Evolutionary conservation across 2,888 invertebrate genomes (phyloP).

Genomic region (Hoplodrina ambigua): DNA sequence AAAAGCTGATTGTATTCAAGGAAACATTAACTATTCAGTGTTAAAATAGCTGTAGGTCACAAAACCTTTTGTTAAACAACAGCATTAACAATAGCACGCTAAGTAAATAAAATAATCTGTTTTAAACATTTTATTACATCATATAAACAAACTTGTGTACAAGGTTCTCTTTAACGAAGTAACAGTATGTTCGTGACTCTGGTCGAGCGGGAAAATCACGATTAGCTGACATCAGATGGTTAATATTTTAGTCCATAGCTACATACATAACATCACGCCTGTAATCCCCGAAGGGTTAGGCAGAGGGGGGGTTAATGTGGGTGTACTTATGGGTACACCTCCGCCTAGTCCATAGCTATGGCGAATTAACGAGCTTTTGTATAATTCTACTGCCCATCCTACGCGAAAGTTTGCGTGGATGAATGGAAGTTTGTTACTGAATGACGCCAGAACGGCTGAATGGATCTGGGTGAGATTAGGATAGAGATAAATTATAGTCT

Average conservation of each 20-base stretch:
- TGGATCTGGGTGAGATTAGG: too few relatives aligned
- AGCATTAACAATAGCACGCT: conserved; percentile 42
- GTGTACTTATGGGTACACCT: too few relatives aligned
- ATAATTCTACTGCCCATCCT: too few relatives aligned
- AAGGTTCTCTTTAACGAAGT: conserved; percentile 51
- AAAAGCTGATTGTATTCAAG: conserved; percentile 30
- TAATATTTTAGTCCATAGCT: conserved; percentile 26
- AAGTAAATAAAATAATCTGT: conserved; percentile 52
- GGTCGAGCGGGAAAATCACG: conserved; percentile 44
- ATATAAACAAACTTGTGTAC: conserved; percentile 42
- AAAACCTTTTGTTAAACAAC: conserved; percentile 44
- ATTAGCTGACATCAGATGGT: conserved; percentile 34
- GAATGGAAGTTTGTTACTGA: too few relatives aligned
- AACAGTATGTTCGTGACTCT: conserved; percentile 45
- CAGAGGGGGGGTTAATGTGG: too few relatives aligned
- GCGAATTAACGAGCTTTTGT: too few relatives aligned
- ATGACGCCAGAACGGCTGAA: too few relatives aligned
- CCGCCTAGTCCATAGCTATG: too few relatives aligned
- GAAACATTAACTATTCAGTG: conserved; percentile 53
- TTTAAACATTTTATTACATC: conserved; percentile 37
- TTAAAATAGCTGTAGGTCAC: conserved; percentile 45
- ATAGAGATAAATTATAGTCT: too few relatives aligned
- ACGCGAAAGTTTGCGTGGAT: too few relatives aligned
- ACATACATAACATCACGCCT: too few relatives aligned
- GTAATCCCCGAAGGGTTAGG: too few relatives aligned